Base-by-base conservation (phyloP, 2,797 vertebrate genomes). In the Zenarchopterus dispar region DNA sequence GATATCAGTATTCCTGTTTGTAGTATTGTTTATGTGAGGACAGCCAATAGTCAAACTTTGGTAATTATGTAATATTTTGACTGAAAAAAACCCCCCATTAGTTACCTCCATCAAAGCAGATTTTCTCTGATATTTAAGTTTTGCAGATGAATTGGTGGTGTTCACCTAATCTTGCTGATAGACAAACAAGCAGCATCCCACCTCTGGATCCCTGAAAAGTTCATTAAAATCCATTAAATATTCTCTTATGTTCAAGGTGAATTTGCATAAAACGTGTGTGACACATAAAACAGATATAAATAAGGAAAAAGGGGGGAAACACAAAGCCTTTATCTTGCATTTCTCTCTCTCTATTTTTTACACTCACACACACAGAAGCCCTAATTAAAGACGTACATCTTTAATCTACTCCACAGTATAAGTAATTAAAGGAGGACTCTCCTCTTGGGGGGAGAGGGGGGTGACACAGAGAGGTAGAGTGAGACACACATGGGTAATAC, bases 361-460 rank as follows among this genome's bases (percentile, higher is more conserved):
- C 54, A 42, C 50, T 22, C 47, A 21, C 48, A 69, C 28, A 64
- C 43, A 69, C 59, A 81, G 48, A 73, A 52, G 28, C 58, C 55
- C 67, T 91, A 92, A 92, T 92, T 91, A 91, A 81, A 83, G 82
- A 74, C 82, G 67, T 60, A 60, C 78, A 71, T 84, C 79, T 77
- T 81, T 64, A 60, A 78, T 72, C 87, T 81, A 63, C 77, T 89
- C 71, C 75, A 87, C 78, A 83, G 84, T 45, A 77, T 77, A 61
- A 85, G 79, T 90, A 91, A 91, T 92, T 91, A 91, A 89, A 87
- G 75, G 67, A 69, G 75, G 73, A 58, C 70, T 85, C 80, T 85
- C 75, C 69, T 77, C 81, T 70, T 19, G 56, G 65, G 79, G 84
- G 57, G 66, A 67, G 79, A 84, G 57, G 66, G 68, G 49, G 46